Evolutionary conservation across 2,797 vertebrate genomes (phyloP).

Genomic region (Choloepus didactylus): DNA sequence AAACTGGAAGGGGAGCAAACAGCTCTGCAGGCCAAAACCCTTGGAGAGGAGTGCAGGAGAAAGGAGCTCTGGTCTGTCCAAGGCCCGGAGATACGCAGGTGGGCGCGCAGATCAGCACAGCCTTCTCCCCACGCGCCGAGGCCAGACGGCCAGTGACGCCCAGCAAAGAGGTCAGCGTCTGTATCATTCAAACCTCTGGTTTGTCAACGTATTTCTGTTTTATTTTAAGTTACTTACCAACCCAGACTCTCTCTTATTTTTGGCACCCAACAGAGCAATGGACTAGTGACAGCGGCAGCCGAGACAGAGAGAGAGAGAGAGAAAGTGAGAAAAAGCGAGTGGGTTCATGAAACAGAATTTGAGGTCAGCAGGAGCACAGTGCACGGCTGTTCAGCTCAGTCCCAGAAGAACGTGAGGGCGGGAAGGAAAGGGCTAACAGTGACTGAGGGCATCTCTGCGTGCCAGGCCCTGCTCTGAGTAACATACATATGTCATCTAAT

Average conservation of each 20-base stretch:
- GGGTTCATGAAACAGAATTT: neutral
- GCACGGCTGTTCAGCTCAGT: neutral
- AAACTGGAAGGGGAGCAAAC: constrained; percentile 30
- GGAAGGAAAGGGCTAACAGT: neutral
- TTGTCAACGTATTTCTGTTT: neutral
- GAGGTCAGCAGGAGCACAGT: neutral
- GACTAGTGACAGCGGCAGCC: neutral
- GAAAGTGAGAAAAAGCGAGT: neutral
- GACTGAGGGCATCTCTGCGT: fast-evolving
- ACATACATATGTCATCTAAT: neutral
- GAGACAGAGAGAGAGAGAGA: neutral
- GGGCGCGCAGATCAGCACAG: neutral
- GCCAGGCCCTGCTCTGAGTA: neutral
- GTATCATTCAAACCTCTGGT: neutral
- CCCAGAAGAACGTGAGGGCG: neutral
- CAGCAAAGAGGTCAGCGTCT: neutral
- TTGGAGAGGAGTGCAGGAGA: neutral
- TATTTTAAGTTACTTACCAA: neutral
- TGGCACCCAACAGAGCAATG: neutral
- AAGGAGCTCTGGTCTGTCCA: neutral
- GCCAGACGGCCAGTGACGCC: neutral
- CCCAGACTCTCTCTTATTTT: constrained; percentile 33
- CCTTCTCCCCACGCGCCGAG: neutral
- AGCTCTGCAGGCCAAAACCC: constrained; percentile 41
- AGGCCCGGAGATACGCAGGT: neutral